phyloP scores from a whole-genome alignment of 1,140 invertebrate genomes.

The Hyposmocoma kahamanoa region DNA sequence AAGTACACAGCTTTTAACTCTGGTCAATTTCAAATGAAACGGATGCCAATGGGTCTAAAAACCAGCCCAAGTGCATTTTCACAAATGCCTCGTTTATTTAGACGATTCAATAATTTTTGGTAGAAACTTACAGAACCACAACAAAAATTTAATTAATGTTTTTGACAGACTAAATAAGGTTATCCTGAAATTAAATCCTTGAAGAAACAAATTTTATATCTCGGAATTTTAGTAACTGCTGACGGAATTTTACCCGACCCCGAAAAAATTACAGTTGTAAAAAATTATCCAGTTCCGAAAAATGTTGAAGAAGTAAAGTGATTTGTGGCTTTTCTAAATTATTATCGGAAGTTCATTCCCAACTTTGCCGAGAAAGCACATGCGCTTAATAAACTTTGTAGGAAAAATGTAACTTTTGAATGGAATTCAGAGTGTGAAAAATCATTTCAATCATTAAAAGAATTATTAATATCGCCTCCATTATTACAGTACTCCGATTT shows the following conservation, averaged over 20 bases:
- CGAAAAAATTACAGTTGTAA: conserved; percentile 44
- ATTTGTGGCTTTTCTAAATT: conserved; percentile 59
- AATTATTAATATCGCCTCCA: neutral
- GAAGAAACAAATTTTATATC: conserved; percentile 40
- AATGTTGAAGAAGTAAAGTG: conserved; percentile 42
- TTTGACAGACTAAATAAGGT: conserved; percentile 39
- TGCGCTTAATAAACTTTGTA: conserved; percentile 5
- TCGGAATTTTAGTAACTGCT: conserved; percentile 52
- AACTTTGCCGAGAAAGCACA: conserved; percentile 35
- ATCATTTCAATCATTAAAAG: neutral
- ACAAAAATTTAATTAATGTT: conserved; percentile 46
- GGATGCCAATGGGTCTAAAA: conserved; percentile 24
- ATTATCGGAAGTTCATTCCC: conserved; percentile 57
- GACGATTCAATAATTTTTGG: conserved; percentile 55
- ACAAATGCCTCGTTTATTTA: conserved; percentile 39
- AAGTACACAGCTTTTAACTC: conserved; percentile 19
- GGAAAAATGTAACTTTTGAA: neutral
- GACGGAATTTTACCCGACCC: conserved; percentile 54
- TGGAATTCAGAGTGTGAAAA: neutral
- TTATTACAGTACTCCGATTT: conserved; percentile 23
- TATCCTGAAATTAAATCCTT: conserved; percentile 57
- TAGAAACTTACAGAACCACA: conserved; percentile 22
- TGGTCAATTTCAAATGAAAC: conserved; percentile 19
- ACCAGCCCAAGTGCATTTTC: conserved; percentile 17
- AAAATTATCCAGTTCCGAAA: conserved; percentile 46